Evolutionary conservation across 2,113 vertebrate species (phyloP).

Genomic region (Lipotes vexillifer): DNA sequence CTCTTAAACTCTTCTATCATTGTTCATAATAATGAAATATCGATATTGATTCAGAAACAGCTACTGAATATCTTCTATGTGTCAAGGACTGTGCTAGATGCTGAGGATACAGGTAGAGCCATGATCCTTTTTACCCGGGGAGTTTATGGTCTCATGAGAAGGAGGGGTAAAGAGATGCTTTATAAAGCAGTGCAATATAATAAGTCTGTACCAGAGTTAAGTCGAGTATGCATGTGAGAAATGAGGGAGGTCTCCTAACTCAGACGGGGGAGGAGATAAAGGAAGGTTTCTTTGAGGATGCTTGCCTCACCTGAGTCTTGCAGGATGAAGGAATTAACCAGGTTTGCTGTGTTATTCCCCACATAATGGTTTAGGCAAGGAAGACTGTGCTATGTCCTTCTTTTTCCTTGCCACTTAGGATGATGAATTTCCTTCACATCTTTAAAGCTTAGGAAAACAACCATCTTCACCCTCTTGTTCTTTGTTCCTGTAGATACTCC

Average conservation of each 20-base stretch:
- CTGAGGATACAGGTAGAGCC: background rate
- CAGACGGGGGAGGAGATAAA: background rate
- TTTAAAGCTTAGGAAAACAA: background rate
- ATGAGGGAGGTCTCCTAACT: background rate
- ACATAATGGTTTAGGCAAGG: background rate
- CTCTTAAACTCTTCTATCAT: background rate
- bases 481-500: background rate
- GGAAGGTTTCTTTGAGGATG: background rate
- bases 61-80: background rate
- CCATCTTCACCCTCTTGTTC: background rate
- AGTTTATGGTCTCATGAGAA: background rate
- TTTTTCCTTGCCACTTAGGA: background rate
- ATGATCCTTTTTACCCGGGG: background rate
- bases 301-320: background rate
- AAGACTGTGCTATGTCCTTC: background rate
- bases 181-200: background rate
- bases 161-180: background rate
- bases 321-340: background rate
- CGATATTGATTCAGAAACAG: background rate
- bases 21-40: constrained; percentile 1
- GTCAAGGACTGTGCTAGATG: background rate
- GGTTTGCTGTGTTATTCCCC: background rate
- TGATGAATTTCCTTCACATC: background rate
- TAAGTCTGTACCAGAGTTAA: background rate
- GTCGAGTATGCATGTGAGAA: accelerated